Evolutionary conservation across 2,888 invertebrate genomes (phyloP).

Genomic region (Sylvicola fuscatus): DNA sequence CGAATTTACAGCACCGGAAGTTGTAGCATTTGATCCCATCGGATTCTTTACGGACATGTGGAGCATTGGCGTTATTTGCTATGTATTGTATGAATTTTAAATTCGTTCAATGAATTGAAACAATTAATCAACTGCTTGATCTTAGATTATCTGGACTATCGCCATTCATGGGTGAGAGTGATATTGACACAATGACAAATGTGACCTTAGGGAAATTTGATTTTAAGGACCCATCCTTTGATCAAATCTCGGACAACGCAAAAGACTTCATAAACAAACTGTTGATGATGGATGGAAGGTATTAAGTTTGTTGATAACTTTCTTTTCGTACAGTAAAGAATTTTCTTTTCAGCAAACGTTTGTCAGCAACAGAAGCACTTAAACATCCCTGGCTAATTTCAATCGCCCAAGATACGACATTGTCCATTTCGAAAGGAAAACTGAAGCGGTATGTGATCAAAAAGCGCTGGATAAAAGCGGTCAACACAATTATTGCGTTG

Average conservation of each 20-base stretch:
- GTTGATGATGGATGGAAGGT: conserved; percentile 73
- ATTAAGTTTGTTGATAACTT: background rate
- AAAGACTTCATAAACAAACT: conserved; percentile 80
- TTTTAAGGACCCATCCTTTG: conserved; percentile 83
- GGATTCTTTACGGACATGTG: conserved; percentile 90
- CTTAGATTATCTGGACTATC: conserved; percentile 72
- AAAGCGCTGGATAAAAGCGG: conserved; percentile 77
- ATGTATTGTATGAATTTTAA: conserved; percentile 48
- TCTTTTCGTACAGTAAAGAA: too few species aligned
- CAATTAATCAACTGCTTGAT: conserved; percentile 6
- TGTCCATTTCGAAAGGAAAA: conserved; percentile 55
- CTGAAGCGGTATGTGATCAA: conserved; percentile 76
- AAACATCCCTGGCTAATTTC: conserved; percentile 61
- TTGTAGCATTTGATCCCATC: conserved; percentile 87
- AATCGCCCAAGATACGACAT: conserved; percentile 37
- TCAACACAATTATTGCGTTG: conserved; percentile 70
- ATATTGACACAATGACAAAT: conserved; percentile 86
- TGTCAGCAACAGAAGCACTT: conserved; percentile 47
- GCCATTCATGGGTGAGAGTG: conserved; percentile 88
- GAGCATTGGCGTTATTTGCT: conserved; percentile 89
- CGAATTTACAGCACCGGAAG: conserved; percentile 65
- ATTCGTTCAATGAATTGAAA: background rate
- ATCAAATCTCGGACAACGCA: conserved; percentile 72
- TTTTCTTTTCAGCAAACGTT: conserved; percentile 38
- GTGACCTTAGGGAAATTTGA: conserved; percentile 85